phyloP scores from a whole-genome alignment of 2,888 invertebrate genomes.

The Clostera curtula region DNA sequence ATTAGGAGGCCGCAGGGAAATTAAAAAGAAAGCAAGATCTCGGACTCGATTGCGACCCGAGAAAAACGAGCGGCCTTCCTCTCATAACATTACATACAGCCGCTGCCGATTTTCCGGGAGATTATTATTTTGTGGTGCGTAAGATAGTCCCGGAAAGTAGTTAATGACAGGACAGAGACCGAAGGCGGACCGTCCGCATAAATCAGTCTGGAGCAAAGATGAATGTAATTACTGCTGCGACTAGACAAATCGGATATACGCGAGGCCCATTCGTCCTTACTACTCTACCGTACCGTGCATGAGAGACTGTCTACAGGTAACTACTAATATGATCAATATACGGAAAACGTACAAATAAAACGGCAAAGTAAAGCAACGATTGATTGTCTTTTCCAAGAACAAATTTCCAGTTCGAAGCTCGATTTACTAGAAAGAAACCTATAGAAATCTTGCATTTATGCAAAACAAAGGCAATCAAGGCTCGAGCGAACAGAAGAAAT shows the following conservation, averaged over 20 bases:
- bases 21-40: slow-evolving; percentile 75
- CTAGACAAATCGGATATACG: slow-evolving; percentile 45
- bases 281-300: slow-evolving; percentile 3
- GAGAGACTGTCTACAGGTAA: neutral
- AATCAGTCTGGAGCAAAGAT: slow-evolving; percentile 58
- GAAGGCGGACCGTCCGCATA: slow-evolving; percentile 40
- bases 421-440: slow-evolving; percentile 64
- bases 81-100: slow-evolving; percentile 75
- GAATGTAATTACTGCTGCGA: slow-evolving; percentile 52
- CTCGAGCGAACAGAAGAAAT: slow-evolving; percentile 73
- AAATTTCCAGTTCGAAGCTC: slow-evolving; percentile 60
- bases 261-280: slow-evolving; percentile 23
- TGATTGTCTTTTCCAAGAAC: slow-evolving; percentile 54
- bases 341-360: slow-evolving; percentile 13
- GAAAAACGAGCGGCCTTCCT: slow-evolving; percentile 66
- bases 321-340: slow-evolving; percentile 1
- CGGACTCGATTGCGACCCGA: slow-evolving; percentile 70
- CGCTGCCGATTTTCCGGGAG: slow-evolving; percentile 71
- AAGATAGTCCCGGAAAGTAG: slow-evolving; percentile 63
- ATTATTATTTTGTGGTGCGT: slow-evolving; percentile 76
- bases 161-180: slow-evolving; percentile 51
- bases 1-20: slow-evolving; percentile 75
- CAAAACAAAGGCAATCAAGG: slow-evolving; percentile 75
- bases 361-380: slow-evolving; percentile 41
- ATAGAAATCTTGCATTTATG: slow-evolving; percentile 74